Evolutionary conservation across 2,888 invertebrate genomes (phyloP).

Genomic region (Metellina segmentata): DNA sequence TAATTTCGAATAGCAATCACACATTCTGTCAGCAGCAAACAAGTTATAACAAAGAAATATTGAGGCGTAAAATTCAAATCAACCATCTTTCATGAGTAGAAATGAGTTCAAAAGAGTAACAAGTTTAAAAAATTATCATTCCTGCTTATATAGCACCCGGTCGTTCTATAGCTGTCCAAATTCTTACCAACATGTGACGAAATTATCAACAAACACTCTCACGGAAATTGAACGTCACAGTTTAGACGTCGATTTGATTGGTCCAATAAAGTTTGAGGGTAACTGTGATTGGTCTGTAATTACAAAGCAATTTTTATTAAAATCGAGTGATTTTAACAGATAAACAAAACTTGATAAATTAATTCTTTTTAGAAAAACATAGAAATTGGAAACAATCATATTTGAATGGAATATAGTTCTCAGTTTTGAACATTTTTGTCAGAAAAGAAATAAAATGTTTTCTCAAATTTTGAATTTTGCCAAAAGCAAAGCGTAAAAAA

Average conservation of each 20-base stretch:
- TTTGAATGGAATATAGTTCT: too few species aligned
- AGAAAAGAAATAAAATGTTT: too few species aligned
- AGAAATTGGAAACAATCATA: too few species aligned
- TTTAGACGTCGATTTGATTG: neutral
- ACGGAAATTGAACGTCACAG: neutral
- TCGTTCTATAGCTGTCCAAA: neutral
- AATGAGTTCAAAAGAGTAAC: neutral
- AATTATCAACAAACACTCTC: conserved; percentile 25
- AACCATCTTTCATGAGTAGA: neutral
- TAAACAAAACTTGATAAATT: too few species aligned
- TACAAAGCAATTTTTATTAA: too few species aligned
- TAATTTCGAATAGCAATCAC: neutral
- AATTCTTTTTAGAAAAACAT: too few species aligned
- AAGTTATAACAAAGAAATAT: neutral
- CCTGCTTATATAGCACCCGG: neutral
- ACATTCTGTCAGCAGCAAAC: neutral
- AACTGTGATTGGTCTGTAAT: too few species aligned
- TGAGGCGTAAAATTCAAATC: neutral
- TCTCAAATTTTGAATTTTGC: too few species aligned
- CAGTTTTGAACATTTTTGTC: too few species aligned
- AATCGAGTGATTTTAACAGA: too few species aligned
- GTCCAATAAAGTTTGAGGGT: neutral
- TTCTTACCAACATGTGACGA: neutral
- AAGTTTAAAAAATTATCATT: neutral
- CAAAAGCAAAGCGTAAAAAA: too few species aligned